Base-by-base conservation (phyloP, 2,113 vertebrate species). In the Cyprichromis sp. region DNA sequence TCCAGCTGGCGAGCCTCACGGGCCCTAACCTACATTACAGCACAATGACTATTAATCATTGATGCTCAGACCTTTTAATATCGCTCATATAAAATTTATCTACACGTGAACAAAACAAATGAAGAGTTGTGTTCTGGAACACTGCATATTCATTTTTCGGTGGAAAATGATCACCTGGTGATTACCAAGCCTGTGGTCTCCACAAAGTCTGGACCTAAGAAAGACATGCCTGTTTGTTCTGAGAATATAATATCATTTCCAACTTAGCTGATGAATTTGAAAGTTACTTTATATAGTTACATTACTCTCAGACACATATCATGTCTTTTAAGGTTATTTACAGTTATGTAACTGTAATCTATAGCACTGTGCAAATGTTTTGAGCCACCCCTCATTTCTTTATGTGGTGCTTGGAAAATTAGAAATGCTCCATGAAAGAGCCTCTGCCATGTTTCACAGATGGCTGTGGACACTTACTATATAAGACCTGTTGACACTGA, bases 1-100 rank as follows among this genome's bases (percentile, higher is more conserved):
- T 92, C 36, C 86, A 83, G 82, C 85, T 17, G 5, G 2, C 83
- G 10, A 14, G 88, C 90, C 95, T 94, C 95, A 54, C 26, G 94
- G 93, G 95, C 53, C 92, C 89, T 95, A 96, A 93, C 95, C 96
- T 95, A 96, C 93, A 95, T 96, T 96, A 93, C 90, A 90, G 85
- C 88, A 94, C 90, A 94, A 95, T 91, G 89, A 94, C 88, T 83
- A 96, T 96, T 96, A 96, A 96, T 96, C 95, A 95, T 96, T 96
- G 91, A 96, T 92, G 92, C 95, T 90, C 86, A 94, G 85, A 95
- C 94, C 93, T 96, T 94, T 95, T 94, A 95, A 94, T 95, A 94
- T 89, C 71, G 53, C 66, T 93, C 90, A 92, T 93, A 89, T 88
- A 92, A 95, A 89, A 95, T 95, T 68, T 57, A 96, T 91, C 40